Base-by-base conservation (phyloP, 2,797 vertebrate species). In the Tokudaia tokunoshimensis region DNA sequence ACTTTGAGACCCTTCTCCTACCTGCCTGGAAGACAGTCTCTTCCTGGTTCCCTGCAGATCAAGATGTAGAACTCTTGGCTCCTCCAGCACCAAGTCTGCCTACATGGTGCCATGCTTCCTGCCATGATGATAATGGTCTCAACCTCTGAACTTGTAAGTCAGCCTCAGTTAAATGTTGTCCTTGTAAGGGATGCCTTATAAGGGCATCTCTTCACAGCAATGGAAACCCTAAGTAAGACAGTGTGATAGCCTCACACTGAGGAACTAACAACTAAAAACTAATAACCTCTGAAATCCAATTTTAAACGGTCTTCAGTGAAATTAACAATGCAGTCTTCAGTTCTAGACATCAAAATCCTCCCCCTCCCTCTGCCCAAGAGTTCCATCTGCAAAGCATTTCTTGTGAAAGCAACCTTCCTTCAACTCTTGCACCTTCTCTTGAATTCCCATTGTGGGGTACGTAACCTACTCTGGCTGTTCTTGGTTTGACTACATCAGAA, bases 321-420 rank as follows among this genome's bases (percentile, higher is more conserved):
- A 89, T 90, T 19, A 79, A 19, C 12, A 94, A 50, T 10, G 4
- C 44, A 67, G n/a, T 11, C 80, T 93, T 82, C 96, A 93, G 83
- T 93, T 93, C 31, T 31, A 96, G 88, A 81, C 22, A 82, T 47
- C 86, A 86, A 31, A 70, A 63, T 61, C 85, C 88, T 61, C 55
- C 55, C 22, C 22, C 59, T n/a, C 9, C 2, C 13, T 13, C 61
- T 4, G 2, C 11, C 20, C 44, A 59, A 20, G 17, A 88, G 22
- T 31, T 34, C 10, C 84, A 55, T 6, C 44, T 85, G 31, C 65
- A 95, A 96, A 95, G 10, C 47, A 15, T 88, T 47, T 85, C 24
- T 47, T 44, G 6, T 63, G 72, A 92, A 81, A 82, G 34, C 29
- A 78, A 63, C 91, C 78, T 57, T 83, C 12, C 3, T 2, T 41